These are phyloP conservation scores for Rissa tridactyla DNA, from an alignment of 2,113 vertebrate genomes.

Conservation along the genomic window DNA sequence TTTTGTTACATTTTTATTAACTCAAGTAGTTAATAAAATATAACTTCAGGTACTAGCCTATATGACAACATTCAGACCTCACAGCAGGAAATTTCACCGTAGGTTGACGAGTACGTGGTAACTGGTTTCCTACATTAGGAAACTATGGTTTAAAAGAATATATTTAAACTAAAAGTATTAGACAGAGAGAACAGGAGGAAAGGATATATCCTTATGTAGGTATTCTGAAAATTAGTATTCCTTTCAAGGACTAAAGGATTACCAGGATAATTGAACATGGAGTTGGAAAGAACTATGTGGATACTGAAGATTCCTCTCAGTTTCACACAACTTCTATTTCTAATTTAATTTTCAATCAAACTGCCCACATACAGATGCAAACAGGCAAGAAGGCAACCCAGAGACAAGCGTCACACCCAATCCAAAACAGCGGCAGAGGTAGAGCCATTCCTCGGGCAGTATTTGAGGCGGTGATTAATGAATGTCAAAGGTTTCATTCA, in stretches of 20 bases:
- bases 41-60: neutral
- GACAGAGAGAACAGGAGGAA: neutral
- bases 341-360: neutral
- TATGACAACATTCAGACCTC: neutral
- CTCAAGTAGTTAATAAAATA: neutral
- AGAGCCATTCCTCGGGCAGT: neutral
- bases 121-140: neutral
- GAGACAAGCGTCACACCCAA: neutral
- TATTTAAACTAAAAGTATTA: neutral
- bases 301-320: neutral
- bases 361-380: neutral
- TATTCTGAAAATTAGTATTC: neutral
- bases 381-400: neutral
- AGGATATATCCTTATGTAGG: neutral
- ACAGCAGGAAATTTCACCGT: neutral
- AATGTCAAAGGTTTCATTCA: neutral
- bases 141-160: neutral
- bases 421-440: neutral
- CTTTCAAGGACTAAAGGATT: neutral
- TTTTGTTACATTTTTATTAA: neutral
- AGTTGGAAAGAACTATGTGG: neutral
- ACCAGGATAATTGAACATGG: neutral
- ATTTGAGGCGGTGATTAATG: neutral
- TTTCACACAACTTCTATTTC: neutral
- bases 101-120: neutral